These are phyloP conservation scores for Limonius californicus DNA, from an alignment of 1,140 invertebrate genomes.

Conservation along the genomic window DNA sequence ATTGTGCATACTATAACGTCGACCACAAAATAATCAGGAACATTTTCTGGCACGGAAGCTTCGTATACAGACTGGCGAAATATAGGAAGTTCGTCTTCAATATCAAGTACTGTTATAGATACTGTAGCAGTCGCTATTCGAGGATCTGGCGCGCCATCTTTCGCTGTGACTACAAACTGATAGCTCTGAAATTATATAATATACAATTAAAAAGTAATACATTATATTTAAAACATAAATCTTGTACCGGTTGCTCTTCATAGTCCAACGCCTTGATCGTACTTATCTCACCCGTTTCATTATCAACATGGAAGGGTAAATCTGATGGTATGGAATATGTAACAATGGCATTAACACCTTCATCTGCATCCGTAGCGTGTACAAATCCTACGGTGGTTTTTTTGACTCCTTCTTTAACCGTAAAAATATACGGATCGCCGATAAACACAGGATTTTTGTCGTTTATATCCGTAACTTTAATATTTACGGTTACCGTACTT, in stretches of 20 bases:
- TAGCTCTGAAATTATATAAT: conserved; percentile 61
- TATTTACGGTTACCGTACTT: conserved; percentile 78
- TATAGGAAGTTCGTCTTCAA: conserved; percentile 79
- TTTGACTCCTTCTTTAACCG: conserved; percentile 74
- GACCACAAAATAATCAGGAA: conserved; percentile 68
- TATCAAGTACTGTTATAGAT: conserved; percentile 71
- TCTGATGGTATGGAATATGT: conserved; percentile 71
- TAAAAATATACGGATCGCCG: conserved; percentile 71
- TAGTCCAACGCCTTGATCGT: conserved; percentile 78
- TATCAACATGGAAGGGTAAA: conserved; percentile 75
- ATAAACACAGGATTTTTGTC: conserved; percentile 85
- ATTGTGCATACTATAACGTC: conserved; percentile 57
- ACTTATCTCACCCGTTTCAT: conserved; percentile 71
- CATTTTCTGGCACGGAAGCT: conserved; percentile 78
- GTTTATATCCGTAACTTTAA: conserved; percentile 86
- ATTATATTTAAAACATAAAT: too few relatives aligned
- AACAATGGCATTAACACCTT: conserved; percentile 61
- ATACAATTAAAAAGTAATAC: too few relatives aligned
- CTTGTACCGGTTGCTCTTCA: conserved; percentile 70
- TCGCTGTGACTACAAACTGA: conserved; percentile 82
- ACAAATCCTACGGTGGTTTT: conserved; percentile 71
- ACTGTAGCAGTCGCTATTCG: conserved; percentile 82
- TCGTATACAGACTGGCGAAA: conserved; percentile 72
- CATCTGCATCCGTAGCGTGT: conserved; percentile 79
- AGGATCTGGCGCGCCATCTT: conserved; percentile 81